Percentiles rank a stretch among this genome's conserved stretches.
Conservation (phyloP, 2,797 vertebrate species). For the Megaceryle alcyon region DNA sequence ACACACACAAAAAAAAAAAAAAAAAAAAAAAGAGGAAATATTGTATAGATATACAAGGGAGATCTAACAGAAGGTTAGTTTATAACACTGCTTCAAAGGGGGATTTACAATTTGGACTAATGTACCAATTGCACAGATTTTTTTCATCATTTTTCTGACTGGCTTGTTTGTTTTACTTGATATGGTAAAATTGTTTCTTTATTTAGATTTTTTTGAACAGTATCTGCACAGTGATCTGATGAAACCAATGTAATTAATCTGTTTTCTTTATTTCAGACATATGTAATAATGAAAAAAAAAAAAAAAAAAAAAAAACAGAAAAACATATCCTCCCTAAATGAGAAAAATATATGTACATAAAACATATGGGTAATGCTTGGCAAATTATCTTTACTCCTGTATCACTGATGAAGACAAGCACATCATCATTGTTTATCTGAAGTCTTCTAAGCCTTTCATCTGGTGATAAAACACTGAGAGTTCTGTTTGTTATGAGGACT, state of each 20-base stretch:
- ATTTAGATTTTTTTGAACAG: not conserved
- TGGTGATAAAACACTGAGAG: conserved; percentile 10
- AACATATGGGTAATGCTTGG: not conserved
- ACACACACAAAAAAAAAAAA: too few relatives aligned
- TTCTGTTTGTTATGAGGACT: not conserved
- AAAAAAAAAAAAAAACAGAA: not conserved
- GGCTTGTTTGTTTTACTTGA: not conserved
- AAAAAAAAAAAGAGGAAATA: not conserved
- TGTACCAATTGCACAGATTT: not conserved
- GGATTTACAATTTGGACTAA: not conserved
- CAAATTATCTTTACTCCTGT: not conserved
- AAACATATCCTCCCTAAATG: not conserved
- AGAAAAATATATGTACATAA: not conserved
- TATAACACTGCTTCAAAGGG: not conserved
- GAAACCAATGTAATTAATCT: not conserved
- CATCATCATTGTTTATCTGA: conserved; percentile 6
- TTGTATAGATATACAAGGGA: not conserved
- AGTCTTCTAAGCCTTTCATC: conserved; percentile 9
- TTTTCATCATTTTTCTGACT: not conserved
- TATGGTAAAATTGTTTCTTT: not conserved
- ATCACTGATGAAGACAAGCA: not conserved
- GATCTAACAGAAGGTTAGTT: not conserved
- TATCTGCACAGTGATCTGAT: not conserved
- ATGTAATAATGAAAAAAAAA: not conserved
- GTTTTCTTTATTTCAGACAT: not conserved